Base-by-base conservation (phyloP, 2,113 vertebrate genomes). In the Xiphophorus maculatus region DNA sequence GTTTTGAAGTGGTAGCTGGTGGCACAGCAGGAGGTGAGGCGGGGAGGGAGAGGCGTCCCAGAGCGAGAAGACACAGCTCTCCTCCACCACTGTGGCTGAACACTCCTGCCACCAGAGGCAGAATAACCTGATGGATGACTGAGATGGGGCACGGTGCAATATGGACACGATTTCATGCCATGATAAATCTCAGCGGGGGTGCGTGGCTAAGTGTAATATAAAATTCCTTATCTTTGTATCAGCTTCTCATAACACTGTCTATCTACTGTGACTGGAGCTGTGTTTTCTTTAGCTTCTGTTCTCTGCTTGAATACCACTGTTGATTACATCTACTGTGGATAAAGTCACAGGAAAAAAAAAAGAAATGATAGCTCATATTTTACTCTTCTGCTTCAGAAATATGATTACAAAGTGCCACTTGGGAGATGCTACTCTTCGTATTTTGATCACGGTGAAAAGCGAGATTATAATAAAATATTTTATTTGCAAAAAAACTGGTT, bases 81-180 rank as follows among this genome's bases (percentile, higher is more conserved):
- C 74, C 84, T 40, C 73, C 63, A 77, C 84, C 86, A 84, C 73
- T 77, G 63, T 68, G 76, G 75, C 87, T 78, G 83, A 90, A 90
- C 90, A 89, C 90, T 91, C 88, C 83, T 83, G 67, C 73, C 83
- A 80, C 81, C 82, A 88, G 84, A 71, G 84, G 81, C 79, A 80
- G 84, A 90, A 90, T 87, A 84, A 93, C 88, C 89, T 90, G 92
- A 92, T 91, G 88, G 87, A 91, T 87, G 84, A 84, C 74, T 84
- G 89, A 93, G 92, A 94, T 91, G 92, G 87, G 83, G 80, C 81
- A 81, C 88, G 82, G 89, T 84, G 92, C 92, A 92, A 93, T 93
- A 93, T 90, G 90, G 90, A 93, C 90, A 91, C n/a, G 94, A 93
- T 94, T 93, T 94, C 89, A 94, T 90, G 91, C 89, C 92, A 86